Conservation (phyloP, 2,797 vertebrate genomes). For the Echiichthys vipera region DNA sequence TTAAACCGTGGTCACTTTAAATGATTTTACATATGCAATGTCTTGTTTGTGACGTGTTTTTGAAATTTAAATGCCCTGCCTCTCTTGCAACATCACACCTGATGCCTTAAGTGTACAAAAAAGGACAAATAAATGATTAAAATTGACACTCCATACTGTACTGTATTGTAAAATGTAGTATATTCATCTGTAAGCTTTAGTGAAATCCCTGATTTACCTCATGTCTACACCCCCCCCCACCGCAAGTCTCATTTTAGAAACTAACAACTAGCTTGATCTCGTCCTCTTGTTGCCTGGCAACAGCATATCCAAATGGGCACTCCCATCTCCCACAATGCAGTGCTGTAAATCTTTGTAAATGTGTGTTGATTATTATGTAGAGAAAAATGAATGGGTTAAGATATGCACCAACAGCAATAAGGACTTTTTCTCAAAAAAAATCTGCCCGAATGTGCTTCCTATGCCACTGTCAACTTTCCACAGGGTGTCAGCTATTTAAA, state of each 20-base stretch:
- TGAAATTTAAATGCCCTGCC: slow-evolving; percentile 29
- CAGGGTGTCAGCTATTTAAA: slow-evolving; percentile 61
- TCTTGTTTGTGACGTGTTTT: slow-evolving; percentile 41
- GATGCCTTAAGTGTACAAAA: slow-evolving; percentile 67
- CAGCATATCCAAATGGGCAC: slow-evolving; percentile 75
- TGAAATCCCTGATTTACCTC: slow-evolving; percentile 71
- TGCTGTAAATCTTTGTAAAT: slow-evolving; percentile 96
- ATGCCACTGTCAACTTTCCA: slow-evolving; percentile 78
- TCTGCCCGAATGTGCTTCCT: slow-evolving; percentile 66
- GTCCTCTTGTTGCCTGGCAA: slow-evolving; percentile 81
- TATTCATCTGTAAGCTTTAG: slow-evolving; percentile 62
- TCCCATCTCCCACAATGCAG: slow-evolving; percentile 85
- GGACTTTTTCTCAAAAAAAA: slow-evolving; percentile 53
- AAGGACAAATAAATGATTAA: slow-evolving; percentile 79
- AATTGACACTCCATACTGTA: slow-evolving; percentile 66
- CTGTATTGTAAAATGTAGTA: slow-evolving; percentile 74
- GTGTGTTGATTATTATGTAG: slow-evolving; percentile 88
- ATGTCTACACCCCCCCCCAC: slow-evolving; percentile 68
- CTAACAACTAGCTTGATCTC: slow-evolving; percentile 79
- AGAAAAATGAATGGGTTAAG: slow-evolving; percentile 76
- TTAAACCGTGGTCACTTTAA: slow-evolving; percentile 63
- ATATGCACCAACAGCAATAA: slow-evolving; percentile 74
- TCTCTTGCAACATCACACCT: slow-evolving; percentile 45
- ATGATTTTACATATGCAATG: slow-evolving; percentile 50
- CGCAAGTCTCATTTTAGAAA: slow-evolving; percentile 81